Base-by-base conservation (phyloP, 2,113 vertebrate species). In the Macquaria ambigua region DNA sequence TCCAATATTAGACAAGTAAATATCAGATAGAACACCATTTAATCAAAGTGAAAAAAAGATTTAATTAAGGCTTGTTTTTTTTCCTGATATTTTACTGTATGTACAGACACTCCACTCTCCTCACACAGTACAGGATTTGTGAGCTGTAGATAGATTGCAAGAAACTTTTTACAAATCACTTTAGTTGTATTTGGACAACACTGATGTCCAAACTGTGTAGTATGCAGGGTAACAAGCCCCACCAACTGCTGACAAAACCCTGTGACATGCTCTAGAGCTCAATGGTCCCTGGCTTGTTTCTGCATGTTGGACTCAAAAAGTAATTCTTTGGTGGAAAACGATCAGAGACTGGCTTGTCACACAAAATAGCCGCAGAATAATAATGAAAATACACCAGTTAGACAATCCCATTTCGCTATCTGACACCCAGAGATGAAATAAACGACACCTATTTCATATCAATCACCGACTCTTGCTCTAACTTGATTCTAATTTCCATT, bases 1-100 rank as follows among this genome's bases (percentile, higher is more conserved):
- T 86, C 83, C 83, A 89, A 83, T 87, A 87, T 83, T 74, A 82
- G 79, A 9, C 67, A 61, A 55, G 84, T 90, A 89, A 91, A 91
- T 79, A 90, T 85, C 58, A 5, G 7, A 78, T 66, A 78, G 66
- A 83, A 74, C 68, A 74, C 6, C 14, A 34, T 90, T 85, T 81
- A 81, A 92, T 88, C 69, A 84, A 79, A 75, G 28, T 34, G 68
- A 89, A 84, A 31, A 53, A 85, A n/a, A 66, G 41, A 81, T 89
- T 90, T 81, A 55, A 89, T 88, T 77, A 84, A 71, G 68, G 53
- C 16, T 20, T 12, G 84, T 50, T 9, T 1, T 31, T n/a, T 70
- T 71, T 59, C 8, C 37, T 69, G 18, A 20, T 55, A 61, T 74
- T 50, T 12, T 23, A 43, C 31, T 62, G 15, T 63, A 58, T 15